Conservation (phyloP, 2,888 invertebrate species). For the Drosophila mayaguana region DNA sequence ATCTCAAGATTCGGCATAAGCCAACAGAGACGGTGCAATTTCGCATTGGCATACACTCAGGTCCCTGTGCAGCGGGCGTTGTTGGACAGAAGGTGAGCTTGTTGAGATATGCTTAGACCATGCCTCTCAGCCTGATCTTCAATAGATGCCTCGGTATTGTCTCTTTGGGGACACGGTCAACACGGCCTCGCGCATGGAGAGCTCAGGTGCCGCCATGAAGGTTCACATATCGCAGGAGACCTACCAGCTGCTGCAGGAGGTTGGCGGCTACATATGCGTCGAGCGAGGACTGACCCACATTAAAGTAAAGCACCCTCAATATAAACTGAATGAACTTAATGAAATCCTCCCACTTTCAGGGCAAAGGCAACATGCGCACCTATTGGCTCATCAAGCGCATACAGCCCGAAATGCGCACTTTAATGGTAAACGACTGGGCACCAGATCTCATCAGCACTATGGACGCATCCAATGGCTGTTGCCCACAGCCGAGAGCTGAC, state of each 20-base stretch:
- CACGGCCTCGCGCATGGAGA: constrained; percentile 92
- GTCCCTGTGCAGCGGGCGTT: constrained; percentile 92
- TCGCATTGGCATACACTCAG: constrained; percentile 90
- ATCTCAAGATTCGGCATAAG: constrained; percentile 89
- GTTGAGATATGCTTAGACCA: neutral
- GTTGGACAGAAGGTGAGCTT: constrained; percentile 87
- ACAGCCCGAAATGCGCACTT: constrained; percentile 43
- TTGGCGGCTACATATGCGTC: constrained; percentile 90
- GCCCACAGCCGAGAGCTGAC: constrained; percentile 27
- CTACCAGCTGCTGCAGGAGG: constrained; percentile 88
- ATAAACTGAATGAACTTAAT: neutral
- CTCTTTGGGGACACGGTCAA: constrained; percentile 94
- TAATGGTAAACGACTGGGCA: constrained; percentile 63
- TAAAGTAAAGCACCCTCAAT: constrained; percentile 86
- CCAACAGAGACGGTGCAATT: constrained; percentile 89
- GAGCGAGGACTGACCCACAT: constrained; percentile 91
- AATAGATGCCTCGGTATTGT: constrained; percentile 93
- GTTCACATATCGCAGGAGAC: constrained; percentile 92
- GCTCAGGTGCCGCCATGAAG: constrained; percentile 90
- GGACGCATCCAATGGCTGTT: constrained; percentile 63
- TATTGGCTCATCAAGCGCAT: constrained; percentile 93
- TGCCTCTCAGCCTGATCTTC: neutral
- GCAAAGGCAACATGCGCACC: constrained; percentile 94
- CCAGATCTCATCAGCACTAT: constrained; percentile 83
- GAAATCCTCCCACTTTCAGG: constrained; percentile 87